phyloP scores from a whole-genome alignment of 2,113 vertebrate species.

The Sander lucioperca region DNA sequence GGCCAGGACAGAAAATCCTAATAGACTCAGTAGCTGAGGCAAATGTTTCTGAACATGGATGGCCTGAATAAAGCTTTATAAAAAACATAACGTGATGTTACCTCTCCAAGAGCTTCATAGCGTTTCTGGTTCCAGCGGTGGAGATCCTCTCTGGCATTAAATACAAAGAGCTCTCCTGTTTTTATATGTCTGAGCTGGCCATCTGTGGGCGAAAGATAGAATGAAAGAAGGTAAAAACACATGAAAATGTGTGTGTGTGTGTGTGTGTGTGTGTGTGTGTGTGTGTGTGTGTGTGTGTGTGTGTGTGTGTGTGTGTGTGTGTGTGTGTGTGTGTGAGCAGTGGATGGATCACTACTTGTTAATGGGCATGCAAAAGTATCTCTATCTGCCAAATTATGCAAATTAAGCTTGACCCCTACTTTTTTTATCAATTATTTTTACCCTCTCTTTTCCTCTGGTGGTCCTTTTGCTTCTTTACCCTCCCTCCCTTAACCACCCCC shows the following conservation, averaged over 20 bases:
- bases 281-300: too few relatives aligned
- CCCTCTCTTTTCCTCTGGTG: slow-evolving; percentile 21
- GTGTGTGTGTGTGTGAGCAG: not conserved
- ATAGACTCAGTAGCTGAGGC: not conserved
- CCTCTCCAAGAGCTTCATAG: slow-evolving; percentile 98
- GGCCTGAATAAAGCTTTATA: not conserved
- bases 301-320: too few relatives aligned
- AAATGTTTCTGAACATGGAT: slow-evolving; percentile 2
- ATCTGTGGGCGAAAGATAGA: slow-evolving; percentile 52
- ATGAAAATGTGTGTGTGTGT: not conserved
- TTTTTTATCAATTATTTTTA: slow-evolving; percentile 36
- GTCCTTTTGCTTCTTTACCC: slow-evolving; percentile 26
- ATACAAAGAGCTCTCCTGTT: slow-evolving; percentile 95
- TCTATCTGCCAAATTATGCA: slow-evolving; percentile 25
- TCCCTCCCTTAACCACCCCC: slow-evolving; percentile 35
- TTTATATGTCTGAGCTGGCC: slow-evolving; percentile 89
- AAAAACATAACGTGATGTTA: slow-evolving; percentile 70
- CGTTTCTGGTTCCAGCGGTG: slow-evolving; percentile 99
- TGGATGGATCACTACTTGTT: not conserved
- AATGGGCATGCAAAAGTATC: slow-evolving; percentile 1
- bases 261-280: too few relatives aligned
- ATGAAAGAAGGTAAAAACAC: not conserved
- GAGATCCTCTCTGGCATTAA: slow-evolving; percentile 96
- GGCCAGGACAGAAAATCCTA: not conserved
- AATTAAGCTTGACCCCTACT: slow-evolving; percentile 38